Percentiles rank a stretch among this genome's conserved stretches.
Conservation (phyloP, 92 coral and sea anemone genomes). For the Porites rus region DNA sequence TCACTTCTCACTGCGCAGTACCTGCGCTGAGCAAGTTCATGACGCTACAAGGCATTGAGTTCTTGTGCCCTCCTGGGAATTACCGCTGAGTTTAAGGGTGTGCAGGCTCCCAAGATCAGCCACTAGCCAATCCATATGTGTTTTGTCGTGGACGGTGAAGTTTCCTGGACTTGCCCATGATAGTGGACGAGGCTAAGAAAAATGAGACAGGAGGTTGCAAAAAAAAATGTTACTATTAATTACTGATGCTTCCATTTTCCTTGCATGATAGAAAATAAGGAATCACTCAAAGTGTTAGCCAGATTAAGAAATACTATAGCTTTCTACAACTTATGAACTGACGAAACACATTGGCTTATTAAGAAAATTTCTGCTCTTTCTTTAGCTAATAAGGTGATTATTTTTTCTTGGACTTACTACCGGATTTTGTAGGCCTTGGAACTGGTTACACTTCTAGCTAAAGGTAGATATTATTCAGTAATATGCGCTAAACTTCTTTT, state of each 20-base stretch:
- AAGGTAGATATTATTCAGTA: too few species aligned
- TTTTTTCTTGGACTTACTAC: too few species aligned
- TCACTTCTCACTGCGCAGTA: neutral
- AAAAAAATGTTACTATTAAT: neutral
- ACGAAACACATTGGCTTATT: too few species aligned
- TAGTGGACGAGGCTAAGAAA: constrained; percentile 84
- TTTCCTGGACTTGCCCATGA: constrained; percentile 98
- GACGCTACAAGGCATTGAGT: constrained; percentile 34
- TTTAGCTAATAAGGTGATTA: too few species aligned
- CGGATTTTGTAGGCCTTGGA: too few species aligned
- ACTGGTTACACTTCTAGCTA: too few species aligned
- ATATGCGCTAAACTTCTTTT: too few species aligned
- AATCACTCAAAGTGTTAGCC: too few species aligned
- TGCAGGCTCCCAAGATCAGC: constrained; percentile 79
- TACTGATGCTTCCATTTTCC: neutral
- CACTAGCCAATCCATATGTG: constrained; percentile 88
- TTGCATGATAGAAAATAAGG: neutral
- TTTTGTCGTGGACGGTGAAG: constrained; percentile 86
- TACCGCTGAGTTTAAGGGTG: constrained; percentile 38
- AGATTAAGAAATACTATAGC: too few species aligned
- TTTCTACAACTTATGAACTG: too few species aligned
- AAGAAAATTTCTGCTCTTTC: too few species aligned
- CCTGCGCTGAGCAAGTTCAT: constrained; percentile 13
- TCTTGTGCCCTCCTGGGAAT: constrained; percentile 29
- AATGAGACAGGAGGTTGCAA: neutral